These are phyloP conservation scores for Gastrophysa polygoni DNA, from an alignment of 2,888 invertebrate genomes.

Conservation along the genomic window DNA sequence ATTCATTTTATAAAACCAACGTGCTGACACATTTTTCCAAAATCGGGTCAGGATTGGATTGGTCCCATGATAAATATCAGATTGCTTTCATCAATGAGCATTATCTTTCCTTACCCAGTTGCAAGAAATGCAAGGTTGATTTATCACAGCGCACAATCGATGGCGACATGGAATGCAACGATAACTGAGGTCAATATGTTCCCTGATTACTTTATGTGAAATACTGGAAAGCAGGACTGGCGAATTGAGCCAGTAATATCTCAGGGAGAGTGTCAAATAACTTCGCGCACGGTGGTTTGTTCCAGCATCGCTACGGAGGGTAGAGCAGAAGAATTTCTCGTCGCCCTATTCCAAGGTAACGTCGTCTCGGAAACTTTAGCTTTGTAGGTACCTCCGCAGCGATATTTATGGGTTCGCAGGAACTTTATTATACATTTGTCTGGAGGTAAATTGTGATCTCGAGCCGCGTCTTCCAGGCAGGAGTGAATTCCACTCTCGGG, in stretches of 20 bases:
- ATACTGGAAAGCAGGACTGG: conserved; percentile 31
- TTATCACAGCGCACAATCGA: conserved; percentile 1
- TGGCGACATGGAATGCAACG: conserved; percentile 15
- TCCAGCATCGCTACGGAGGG: conserved; percentile 19
- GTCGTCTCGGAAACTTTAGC: conserved; percentile 24
- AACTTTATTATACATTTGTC: conserved; percentile 33
- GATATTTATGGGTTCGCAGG: conserved; percentile 34
- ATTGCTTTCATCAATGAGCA: too few species aligned
- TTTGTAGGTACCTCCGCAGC: conserved; percentile 24
- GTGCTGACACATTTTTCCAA: too few species aligned
- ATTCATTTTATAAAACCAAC: too few species aligned
- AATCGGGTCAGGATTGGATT: too few species aligned
- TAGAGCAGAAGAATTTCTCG: conserved; percentile 36
- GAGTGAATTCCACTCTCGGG: too few species aligned
- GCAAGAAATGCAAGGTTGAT: background rate
- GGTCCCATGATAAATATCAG: too few species aligned
- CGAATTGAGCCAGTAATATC: conserved; percentile 45
- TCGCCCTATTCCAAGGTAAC: conserved; percentile 24
- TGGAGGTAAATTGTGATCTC: conserved; percentile 19
- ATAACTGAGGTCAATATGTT: conserved; percentile 35
- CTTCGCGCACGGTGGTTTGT: conserved; percentile 42
- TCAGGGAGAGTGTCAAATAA: conserved; percentile 44
- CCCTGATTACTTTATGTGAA: conserved; percentile 34
- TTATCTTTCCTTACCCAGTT: too few species aligned
- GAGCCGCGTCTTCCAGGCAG: too few species aligned